Evolutionary conservation across 2,888 invertebrate species (phyloP), one percentile per base, ranked within the genome.

Genomic region (Meiosimyza decipiens): DNA sequence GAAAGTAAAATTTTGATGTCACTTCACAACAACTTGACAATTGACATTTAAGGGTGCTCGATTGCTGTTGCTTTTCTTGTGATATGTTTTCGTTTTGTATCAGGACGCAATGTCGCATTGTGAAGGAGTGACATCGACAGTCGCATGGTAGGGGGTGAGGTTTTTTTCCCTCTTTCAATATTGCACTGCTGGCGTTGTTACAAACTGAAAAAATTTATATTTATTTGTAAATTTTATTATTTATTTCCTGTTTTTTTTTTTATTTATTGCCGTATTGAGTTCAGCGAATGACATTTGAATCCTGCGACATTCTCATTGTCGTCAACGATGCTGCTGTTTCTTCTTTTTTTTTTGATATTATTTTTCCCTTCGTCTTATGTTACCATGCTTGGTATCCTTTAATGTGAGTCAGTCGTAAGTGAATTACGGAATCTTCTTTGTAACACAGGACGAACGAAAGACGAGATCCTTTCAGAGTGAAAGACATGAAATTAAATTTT

Each of bases 401-500:
- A 18, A 16, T 47, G 40, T 40, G 47, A 18, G 16, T 40, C 63
- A 18, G 63, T 40, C 18, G 51, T 67, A 62, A 70, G 69, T 70
- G 62, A 70, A 70, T 70, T 70, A 62, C 69, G 69, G 52, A 15
- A 16, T 40, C 67, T 28, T 18, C 54, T 67, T 57, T 55, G 49
- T 54, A 22, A 68, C 67, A 65, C 55, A 69, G 54, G 54, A 33
- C 71, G 72, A 71, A 71, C 65, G 73, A 69, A 52, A 59, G 28
- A 66, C 66, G 49, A 62, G 69, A 71, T 74, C 67, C 74, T 73
- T 76, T 78, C 74, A 82, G 81, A 74, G 74, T 72, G 73, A 81
- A 83, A 79, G 81, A 81, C 78, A 81, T 80, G 78, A 84, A 84
- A 84, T 84, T 83, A 83, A 82, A 84, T 84, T 84, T 83, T 82